Conservation (phyloP, 2,888 invertebrate genomes). For the Aricia artaxerxes region DNA sequence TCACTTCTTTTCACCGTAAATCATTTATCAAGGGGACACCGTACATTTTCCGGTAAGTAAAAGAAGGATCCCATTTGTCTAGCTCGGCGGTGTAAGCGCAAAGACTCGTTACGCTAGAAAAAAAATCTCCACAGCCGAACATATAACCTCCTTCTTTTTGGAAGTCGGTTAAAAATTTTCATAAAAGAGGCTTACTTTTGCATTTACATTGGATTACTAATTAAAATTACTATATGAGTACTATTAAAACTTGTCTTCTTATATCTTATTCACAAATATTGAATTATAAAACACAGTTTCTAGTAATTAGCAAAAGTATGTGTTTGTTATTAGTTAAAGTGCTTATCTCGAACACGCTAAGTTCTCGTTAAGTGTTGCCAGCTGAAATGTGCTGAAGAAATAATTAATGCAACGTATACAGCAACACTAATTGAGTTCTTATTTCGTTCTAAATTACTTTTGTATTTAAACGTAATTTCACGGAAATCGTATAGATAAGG, state of each 20-base stretch:
- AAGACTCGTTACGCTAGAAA: too few relatives aligned
- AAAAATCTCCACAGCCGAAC: too few relatives aligned
- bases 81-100: too few relatives aligned
- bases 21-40: too few relatives aligned
- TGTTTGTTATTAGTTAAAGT: conserved; percentile 34
- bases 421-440: conserved; percentile 28
- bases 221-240: background rate
- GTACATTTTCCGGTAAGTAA: too few relatives aligned
- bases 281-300: conserved; percentile 14
- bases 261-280: background rate
- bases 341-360: conserved; percentile 48
- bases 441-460: conserved; percentile 17
- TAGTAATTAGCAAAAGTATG: conserved; percentile 26
- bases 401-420: conserved; percentile 40
- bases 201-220: too few relatives aligned
- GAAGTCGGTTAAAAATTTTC: too few relatives aligned
- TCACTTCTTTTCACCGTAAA: too few relatives aligned
- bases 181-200: too few relatives aligned
- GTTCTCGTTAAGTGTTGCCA: conserved; percentile 50
- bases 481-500: background rate
- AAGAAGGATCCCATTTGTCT: too few relatives aligned
- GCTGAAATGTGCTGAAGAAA: conserved; percentile 45
- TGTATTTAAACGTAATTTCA: conserved; percentile 4
- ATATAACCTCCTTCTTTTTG: too few relatives aligned
- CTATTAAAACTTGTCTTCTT: background rate